These are phyloP conservation scores for Bothrops alternatus DNA, from an alignment of 2,797 vertebrate species.

Conservation along the genomic window DNA sequence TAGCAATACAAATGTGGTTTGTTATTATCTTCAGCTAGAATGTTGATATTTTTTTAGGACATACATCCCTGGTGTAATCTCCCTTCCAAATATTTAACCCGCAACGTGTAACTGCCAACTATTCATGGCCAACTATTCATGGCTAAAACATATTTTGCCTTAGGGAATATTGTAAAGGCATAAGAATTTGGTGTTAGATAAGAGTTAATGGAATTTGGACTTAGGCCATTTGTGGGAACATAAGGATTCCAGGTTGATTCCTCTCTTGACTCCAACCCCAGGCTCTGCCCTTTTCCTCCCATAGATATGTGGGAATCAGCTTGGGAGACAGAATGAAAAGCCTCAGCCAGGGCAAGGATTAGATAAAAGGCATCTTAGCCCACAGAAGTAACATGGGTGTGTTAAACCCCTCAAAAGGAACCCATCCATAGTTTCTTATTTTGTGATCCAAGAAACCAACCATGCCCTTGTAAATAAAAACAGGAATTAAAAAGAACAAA, in stretches of 20 bases:
- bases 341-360: not conserved
- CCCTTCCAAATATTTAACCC: not conserved
- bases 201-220: no score
- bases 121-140: no score
- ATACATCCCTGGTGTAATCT: no score
- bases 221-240: no score
- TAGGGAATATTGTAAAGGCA: no score
- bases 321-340: not conserved
- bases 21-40: no score
- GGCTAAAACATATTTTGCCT: not conserved
- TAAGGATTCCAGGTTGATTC: no score
- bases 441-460: not conserved
- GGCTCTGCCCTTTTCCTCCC: no score
- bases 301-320: not conserved
- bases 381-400: not conserved
- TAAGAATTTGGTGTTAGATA: no score
- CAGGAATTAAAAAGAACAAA: not conserved
- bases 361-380: not conserved
- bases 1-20: no score
- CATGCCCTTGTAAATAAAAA: not conserved
- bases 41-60: no score
- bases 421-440: not conserved
- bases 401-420: not conserved
- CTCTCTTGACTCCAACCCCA: no score
- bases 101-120: not conserved